Conservation (phyloP, 2,888 invertebrate species). For the Celastrina argiolus region DNA sequence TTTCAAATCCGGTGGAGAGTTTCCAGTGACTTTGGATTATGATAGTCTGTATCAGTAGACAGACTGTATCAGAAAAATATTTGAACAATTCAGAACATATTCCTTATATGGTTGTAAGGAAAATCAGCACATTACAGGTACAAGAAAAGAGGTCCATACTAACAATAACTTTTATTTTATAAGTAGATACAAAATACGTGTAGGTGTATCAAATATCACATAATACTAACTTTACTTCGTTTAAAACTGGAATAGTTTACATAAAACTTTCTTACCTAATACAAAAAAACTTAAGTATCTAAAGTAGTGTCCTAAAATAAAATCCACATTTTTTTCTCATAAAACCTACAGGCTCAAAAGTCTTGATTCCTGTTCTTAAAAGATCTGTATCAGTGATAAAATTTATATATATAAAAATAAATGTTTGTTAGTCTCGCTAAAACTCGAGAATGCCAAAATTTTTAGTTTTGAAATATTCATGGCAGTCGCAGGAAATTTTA, state of each 20-base stretch:
- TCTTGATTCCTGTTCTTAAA: neutral
- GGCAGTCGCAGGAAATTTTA: too few relatives aligned
- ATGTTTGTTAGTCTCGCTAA: too few relatives aligned
- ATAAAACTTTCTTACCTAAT: neutral
- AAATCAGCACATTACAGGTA: too few relatives aligned
- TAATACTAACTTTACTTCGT: neutral
- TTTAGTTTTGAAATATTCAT: too few relatives aligned
- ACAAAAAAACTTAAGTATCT: neutral
- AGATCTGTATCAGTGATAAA: neutral
- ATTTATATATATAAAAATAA: too few relatives aligned
- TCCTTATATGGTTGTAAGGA: too few relatives aligned
- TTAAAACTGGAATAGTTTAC: neutral
- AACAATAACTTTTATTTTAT: slow-evolving; percentile 5
- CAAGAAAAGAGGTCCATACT: neutral
- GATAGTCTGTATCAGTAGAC: too few relatives aligned
- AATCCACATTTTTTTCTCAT: neutral
- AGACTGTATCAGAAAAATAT: too few relatives aligned
- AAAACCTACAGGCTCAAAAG: neutral
- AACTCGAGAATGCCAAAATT: too few relatives aligned
- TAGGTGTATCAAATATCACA: slow-evolving; percentile 2
- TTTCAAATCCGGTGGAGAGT: too few relatives aligned
- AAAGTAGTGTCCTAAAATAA: neutral
- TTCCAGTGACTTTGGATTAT: too few relatives aligned
- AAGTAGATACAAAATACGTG: slow-evolving; percentile 3
- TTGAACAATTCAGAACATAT: too few relatives aligned